These are phyloP conservation scores for Agrilus mali DNA, from an alignment of 2,888 invertebrate species.

Conservation along the genomic window DNA sequence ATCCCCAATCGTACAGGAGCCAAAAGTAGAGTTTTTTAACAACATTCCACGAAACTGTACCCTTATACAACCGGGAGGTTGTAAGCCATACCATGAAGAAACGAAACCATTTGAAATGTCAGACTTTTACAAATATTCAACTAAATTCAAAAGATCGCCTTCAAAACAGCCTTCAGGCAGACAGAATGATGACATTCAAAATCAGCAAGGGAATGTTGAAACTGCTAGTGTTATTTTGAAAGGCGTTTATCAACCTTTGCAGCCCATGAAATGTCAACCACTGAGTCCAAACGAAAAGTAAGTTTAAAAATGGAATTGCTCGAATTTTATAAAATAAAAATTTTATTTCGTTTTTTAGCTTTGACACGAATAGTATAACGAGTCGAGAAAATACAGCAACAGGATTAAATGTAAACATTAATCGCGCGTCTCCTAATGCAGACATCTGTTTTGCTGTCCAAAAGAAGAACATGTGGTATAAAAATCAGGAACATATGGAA, in stretches of 20 bases:
- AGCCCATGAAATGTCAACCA: conserved; percentile 38
- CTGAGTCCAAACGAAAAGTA: conserved; percentile 16
- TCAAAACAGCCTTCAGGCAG: conserved; percentile 9
- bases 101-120: conserved; percentile 97
- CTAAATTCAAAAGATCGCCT: conserved; percentile 65
- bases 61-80: conserved; percentile 76
- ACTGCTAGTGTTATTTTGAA: conserved; percentile 22
- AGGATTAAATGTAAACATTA: conserved; percentile 24
- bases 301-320: neutral
- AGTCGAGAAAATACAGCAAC: conserved; percentile 16
- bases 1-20: conserved; percentile 20
- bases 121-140: conserved; percentile 95
- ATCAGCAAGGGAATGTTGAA: conserved; percentile 10
- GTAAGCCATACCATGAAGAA: conserved; percentile 84
- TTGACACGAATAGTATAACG: conserved; percentile 15
- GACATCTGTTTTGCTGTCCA: conserved; percentile 41
- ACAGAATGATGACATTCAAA: conserved; percentile 4
- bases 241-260: conserved; percentile 36
- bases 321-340: neutral
- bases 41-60: conserved; percentile 76
- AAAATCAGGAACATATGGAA: conserved; percentile 27
- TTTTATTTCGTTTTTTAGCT: conserved; percentile 5
- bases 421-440: conserved; percentile 24
- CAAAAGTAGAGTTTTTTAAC: conserved; percentile 29
- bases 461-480: conserved; percentile 42